Evolutionary conservation across 2,113 vertebrate species (phyloP), one percentile per base, ranked within the genome.

Genomic region (Variabilichromis moorii): DNA sequence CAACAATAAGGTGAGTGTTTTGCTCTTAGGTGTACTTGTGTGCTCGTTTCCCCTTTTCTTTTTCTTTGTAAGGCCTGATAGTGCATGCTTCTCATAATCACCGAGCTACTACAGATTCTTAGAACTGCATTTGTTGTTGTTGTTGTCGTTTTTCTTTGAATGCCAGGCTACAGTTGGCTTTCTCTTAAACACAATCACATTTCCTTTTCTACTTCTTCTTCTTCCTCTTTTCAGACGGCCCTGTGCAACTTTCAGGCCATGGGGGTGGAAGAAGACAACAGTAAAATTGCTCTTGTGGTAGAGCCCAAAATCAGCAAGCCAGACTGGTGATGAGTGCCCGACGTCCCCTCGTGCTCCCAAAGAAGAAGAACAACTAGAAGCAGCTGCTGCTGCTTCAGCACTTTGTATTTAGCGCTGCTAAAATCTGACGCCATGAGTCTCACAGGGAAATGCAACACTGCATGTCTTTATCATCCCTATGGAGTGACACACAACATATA

Each of bases 1-100:
- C 88, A 91, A 91, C 6, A 93, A 89, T 0, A 86, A 91, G 93
- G 94, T 94, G 37, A 76, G 31, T 21, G 42, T 42, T 68, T 50
- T 78, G 16, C 24, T 78, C 16, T 50, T 50, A 19, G 26, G 5
- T 78, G 26, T 1, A 12, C 26, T 78, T 19, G 24, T 10, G 24
- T 47, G 13, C 40, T 73, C 2, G 4, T 73, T 73, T 73, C 40
- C 42, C 7, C 3, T 71, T 42, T 24, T 40, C 66, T 28, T 73
- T 73, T 28, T 17, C 71, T 47, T 50, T 78, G 6, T 12, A 8
- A 76, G 42, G 24, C 24, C 16, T 76, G 71, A 76, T 11, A 50
- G 71, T 50, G 16, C 24, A 50, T 19, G 26, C 42, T 50, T 33
- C 3, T 78, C 45, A 33, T 11, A 33, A 51, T n/a, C 45, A 13